phyloP scores from a whole-genome alignment of 2,797 vertebrate genomes.

The Ibycter americanus region DNA sequence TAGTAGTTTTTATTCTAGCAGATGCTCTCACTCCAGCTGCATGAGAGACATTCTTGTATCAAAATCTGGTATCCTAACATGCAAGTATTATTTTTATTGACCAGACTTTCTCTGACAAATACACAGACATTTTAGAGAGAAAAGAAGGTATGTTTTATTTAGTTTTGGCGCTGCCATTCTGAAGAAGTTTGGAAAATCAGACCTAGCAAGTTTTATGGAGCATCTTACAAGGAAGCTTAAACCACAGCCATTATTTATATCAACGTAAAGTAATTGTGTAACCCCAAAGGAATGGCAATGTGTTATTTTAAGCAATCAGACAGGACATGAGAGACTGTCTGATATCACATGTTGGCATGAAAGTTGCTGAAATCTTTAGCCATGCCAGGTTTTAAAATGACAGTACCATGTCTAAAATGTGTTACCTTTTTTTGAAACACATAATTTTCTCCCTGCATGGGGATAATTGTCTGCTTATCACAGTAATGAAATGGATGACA shows the following conservation, averaged over 20 bases:
- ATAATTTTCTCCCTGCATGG: neutral
- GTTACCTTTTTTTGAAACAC: neutral
- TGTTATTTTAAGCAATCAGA: slow-evolving; percentile 49
- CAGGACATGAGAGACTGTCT: neutral
- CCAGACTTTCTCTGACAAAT: neutral
- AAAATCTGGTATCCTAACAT: neutral
- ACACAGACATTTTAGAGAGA: neutral
- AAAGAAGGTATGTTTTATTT: neutral
- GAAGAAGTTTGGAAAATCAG: neutral
- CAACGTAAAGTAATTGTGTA: neutral
- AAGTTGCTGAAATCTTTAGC: neutral
- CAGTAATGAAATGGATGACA: neutral
- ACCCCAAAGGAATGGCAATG: slow-evolving; percentile 24
- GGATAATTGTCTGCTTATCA: neutral
- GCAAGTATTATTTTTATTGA: neutral
- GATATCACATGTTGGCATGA: neutral
- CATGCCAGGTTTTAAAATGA: neutral
- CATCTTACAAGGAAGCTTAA: slow-evolving; percentile 12
- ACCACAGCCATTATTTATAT: slow-evolving; percentile 14
- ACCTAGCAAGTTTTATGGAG: neutral
- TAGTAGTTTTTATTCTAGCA: neutral
- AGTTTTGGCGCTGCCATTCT: neutral
- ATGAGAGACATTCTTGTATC: neutral
- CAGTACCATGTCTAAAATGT: neutral
- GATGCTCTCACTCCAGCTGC: neutral